These are phyloP conservation scores for Clitarchus hookeri DNA, from an alignment of 2,888 invertebrate species.

Conservation along the genomic window DNA sequence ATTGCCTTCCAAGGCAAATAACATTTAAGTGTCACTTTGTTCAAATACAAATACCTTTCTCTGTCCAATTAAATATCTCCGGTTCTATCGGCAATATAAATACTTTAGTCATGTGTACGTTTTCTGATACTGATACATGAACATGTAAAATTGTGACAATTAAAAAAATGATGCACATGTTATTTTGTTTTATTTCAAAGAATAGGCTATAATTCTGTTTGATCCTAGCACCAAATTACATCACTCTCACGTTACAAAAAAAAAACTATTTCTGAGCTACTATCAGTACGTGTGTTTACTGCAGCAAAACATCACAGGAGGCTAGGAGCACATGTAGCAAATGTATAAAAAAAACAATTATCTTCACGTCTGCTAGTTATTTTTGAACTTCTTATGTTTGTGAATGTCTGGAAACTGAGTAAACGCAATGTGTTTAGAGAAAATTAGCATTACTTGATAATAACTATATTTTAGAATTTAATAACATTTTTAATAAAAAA, in stretches of 20 bases:
- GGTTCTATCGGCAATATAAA: constrained; percentile 79
- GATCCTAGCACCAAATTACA: too few relatives aligned
- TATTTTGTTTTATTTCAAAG: neutral
- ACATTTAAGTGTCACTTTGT: neutral
- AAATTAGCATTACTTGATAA: too few relatives aligned
- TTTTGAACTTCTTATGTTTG: neutral
- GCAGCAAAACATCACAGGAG: neutral
- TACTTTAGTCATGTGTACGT: constrained; percentile 72
- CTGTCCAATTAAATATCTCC: constrained; percentile 79
- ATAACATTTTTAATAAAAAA: too few relatives aligned
- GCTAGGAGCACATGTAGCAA: neutral
- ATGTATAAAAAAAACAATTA: neutral
- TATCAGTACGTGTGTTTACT: too few relatives aligned
- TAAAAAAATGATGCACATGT: neutral
- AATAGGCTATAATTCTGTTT: too few relatives aligned
- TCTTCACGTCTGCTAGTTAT: neutral
- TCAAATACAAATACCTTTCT: constrained; percentile 44
- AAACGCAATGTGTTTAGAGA: neutral
- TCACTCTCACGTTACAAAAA: too few relatives aligned
- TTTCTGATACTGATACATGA: constrained; percentile 50
- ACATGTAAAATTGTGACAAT: neutral
- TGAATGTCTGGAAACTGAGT: neutral
- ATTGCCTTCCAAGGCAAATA: constrained; percentile 2
- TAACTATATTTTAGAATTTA: too few relatives aligned
- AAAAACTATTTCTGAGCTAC: too few relatives aligned